Conservation (phyloP, 2,888 invertebrate genomes). For the Orthosia cruda region DNA sequence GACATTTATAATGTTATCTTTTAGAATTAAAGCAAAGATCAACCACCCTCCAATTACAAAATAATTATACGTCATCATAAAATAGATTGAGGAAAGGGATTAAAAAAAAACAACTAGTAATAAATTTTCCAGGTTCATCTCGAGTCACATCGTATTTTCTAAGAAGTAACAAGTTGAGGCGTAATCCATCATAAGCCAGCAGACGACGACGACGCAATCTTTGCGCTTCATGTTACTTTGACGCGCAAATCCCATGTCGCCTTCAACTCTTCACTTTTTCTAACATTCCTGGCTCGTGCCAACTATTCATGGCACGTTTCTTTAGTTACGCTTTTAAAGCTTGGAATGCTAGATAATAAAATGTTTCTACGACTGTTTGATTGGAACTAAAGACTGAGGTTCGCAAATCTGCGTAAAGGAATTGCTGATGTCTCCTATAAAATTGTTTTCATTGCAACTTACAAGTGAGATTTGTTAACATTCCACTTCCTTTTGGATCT, state of each 20-base stretch:
- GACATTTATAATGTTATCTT: background rate
- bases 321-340: constrained; percentile 74
- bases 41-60: background rate
- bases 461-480: constrained; percentile 31
- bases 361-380: constrained; percentile 53
- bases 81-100: constrained; percentile 23
- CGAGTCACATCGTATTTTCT: constrained; percentile 23
- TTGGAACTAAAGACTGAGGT: constrained; percentile 51
- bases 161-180: constrained; percentile 32
- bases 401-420: constrained; percentile 57
- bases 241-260: constrained; percentile 65
- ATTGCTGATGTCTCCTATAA: constrained; percentile 36
- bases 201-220: constrained; percentile 72
- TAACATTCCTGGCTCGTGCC: constrained; percentile 87
- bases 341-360: constrained; percentile 65
- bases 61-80: constrained; percentile 10
- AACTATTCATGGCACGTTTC: constrained; percentile 80
- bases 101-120: constrained; percentile 22
- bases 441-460: constrained; percentile 30
- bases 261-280: constrained; percentile 74
- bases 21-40: background rate
- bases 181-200: constrained; percentile 73
- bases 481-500: constrained; percentile 27
- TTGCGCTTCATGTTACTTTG: constrained; percentile 58
- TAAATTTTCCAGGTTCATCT: constrained; percentile 43